phyloP scores from a whole-genome alignment of 2,113 vertebrate genomes.

The Pteruthius melanotis region DNA sequence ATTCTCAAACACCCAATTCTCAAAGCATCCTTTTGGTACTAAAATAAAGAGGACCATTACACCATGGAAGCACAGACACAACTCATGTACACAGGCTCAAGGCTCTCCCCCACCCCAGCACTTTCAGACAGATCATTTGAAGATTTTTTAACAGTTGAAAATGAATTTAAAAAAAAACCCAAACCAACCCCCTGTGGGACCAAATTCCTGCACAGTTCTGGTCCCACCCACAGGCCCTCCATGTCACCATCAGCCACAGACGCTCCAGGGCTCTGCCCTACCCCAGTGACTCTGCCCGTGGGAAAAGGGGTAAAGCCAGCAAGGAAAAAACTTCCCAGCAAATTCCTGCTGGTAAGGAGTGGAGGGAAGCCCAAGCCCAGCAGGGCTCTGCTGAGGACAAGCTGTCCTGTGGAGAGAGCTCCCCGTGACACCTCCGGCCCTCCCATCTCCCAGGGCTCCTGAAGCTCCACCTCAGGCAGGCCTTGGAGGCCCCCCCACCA shows the following conservation, averaged over 20 bases:
- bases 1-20: accelerated
- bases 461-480: background rate
- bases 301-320: background rate
- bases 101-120: background rate
- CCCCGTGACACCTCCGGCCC: background rate
- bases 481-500: accelerated
- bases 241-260: accelerated
- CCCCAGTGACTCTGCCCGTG: background rate
- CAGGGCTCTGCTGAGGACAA: accelerated
- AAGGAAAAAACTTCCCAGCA: background rate
- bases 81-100: accelerated
- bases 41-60: background rate
- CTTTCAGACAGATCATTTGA: background rate
- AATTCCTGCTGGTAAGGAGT: background rate
- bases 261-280: background rate
- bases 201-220: background rate
- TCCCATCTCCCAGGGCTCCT: background rate
- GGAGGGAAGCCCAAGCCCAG: background rate
- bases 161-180: background rate
- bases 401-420: accelerated
- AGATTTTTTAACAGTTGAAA: background rate
- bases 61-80: background rate
- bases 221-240: background rate
- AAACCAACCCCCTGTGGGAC: background rate
- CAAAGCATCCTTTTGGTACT: background rate